A percentile compares a stretch with the other conserved stretches of the same genome.
Conservation (phyloP, 1,140 invertebrate species). For the Papilio machaon region DNA sequence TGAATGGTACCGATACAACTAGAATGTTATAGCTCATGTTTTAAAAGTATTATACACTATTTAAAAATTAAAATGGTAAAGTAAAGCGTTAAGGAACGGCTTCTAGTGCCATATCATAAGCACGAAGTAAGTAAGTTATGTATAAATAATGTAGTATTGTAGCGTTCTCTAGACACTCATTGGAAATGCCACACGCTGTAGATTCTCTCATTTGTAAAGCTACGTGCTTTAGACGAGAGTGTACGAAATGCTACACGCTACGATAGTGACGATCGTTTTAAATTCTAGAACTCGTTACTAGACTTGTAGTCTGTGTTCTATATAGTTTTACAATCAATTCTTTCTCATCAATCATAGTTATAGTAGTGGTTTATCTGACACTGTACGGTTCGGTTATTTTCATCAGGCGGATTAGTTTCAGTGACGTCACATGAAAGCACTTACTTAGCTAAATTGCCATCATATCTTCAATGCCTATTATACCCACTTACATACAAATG, state of each 20-base stretch:
- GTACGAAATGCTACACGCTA: neutral
- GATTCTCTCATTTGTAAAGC: neutral
- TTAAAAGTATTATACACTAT: too few species aligned
- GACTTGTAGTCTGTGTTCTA: too few species aligned
- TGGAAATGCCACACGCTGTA: conserved; percentile 1
- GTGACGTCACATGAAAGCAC: neutral
- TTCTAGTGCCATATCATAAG: too few species aligned
- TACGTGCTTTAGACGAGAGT: neutral
- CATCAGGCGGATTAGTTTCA: neutral
- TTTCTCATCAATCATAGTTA: neutral
- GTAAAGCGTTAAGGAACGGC: too few species aligned
- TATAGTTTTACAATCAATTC: neutral
- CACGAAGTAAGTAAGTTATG: neutral
- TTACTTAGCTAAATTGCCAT: neutral
- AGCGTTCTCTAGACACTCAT: neutral
- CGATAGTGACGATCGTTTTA: neutral
- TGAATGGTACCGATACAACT: too few species aligned
- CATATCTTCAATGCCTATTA: neutral
- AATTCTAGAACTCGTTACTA: too few species aligned
- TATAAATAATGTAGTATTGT: neutral
- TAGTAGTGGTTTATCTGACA: neutral
- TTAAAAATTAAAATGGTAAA: too few species aligned
- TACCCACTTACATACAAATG: neutral
- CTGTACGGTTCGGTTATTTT: neutral
- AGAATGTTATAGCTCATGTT: too few species aligned